Evolutionary conservation across 2,888 invertebrate genomes (phyloP).

Genomic region (Apodemia mormo): DNA sequence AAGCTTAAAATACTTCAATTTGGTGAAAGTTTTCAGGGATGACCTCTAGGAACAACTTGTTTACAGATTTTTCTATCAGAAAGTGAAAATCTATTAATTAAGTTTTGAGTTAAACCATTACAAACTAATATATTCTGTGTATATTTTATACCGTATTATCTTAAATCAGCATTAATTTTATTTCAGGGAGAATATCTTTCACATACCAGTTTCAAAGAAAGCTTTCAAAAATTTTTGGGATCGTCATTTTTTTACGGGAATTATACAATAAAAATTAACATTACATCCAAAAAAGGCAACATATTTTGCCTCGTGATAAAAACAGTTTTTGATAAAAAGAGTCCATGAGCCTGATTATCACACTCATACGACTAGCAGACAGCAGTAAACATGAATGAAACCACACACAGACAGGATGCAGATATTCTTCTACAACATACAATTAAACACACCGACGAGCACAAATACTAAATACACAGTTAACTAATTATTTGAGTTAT

Average conservation of each 20-base stretch:
- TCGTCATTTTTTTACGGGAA: conserved; percentile 45
- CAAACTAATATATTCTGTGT: background rate
- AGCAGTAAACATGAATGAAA: no score
- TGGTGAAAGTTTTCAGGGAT: no score
- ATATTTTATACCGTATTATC: background rate
- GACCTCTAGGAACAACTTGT: no score
- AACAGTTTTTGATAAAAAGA: conserved; percentile 29
- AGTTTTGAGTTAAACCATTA: background rate
- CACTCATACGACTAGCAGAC: no score
- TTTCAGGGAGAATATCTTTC: conserved; percentile 36
- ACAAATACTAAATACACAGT: no score
- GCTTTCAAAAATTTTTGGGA: conserved; percentile 38
- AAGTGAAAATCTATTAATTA: background rate
- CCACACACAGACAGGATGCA: no score
- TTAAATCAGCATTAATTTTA: background rate
- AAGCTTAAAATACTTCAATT: no score
- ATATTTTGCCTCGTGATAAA: conserved; percentile 37
- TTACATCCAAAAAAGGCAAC: conserved; percentile 40
- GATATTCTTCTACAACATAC: no score
- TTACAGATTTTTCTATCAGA: background rate
- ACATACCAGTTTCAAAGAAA: conserved; percentile 35
- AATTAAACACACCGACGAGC: no score
- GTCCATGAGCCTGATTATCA: background rate
- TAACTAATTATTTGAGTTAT: no score
- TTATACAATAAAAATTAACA: conserved; percentile 33